Conservation (phyloP, 2,113 vertebrate species). For the Raphicerus campestris region DNA sequence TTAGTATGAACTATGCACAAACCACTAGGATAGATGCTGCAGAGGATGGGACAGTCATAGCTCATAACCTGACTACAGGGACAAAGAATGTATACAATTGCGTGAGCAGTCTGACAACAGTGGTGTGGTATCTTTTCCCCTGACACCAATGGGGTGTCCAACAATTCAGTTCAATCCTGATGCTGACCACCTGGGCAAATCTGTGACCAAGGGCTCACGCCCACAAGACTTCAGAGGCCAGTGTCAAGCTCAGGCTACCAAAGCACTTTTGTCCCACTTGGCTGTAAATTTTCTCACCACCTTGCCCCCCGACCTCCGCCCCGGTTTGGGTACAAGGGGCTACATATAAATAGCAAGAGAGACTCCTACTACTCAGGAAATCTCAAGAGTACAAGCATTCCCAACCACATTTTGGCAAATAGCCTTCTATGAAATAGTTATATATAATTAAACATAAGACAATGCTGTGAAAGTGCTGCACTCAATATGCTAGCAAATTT, state of each 20-base stretch:
- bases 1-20: neutral
- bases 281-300: neutral
- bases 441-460: neutral
- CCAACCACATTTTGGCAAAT: neutral
- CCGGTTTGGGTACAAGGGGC: neutral
- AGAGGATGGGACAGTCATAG: neutral
- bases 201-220: neutral
- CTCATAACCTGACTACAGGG: neutral
- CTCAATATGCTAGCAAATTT: too few relatives aligned
- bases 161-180: neutral
- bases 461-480: too few relatives aligned
- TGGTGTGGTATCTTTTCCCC: neutral
- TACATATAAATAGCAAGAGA: neutral
- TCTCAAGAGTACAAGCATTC: neutral
- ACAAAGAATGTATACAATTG: neutral
- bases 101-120: neutral
- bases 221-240: neutral
- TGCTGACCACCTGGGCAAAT: neutral
- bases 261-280: neutral
- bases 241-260: neutral
- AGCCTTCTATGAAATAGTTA: neutral
- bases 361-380: neutral
- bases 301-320: rapidly evolving
- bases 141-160: neutral
- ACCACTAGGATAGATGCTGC: neutral